These are phyloP conservation scores for Tetragonisca angustula DNA, from an alignment of 2,888 invertebrate genomes.

Conservation along the genomic window DNA sequence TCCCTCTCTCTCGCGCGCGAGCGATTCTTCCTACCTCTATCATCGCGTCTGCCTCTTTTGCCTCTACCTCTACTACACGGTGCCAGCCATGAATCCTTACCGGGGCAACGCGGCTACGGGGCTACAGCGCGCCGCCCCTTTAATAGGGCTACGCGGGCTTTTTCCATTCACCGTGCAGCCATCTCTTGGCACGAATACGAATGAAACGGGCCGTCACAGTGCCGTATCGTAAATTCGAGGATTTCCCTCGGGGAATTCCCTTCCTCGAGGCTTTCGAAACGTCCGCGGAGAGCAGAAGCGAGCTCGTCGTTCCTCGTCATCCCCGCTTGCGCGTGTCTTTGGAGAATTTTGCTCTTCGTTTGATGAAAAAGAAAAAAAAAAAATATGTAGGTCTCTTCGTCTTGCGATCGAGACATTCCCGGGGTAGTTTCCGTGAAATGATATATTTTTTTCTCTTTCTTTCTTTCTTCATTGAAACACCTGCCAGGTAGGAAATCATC, in stretches of 20 bases:
- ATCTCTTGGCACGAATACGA: slow-evolving; percentile 74
- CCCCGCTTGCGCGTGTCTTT: not conserved
- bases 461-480: slow-evolving; percentile 57
- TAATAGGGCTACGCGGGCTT: slow-evolving; percentile 84
- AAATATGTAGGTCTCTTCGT: not conserved
- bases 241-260: slow-evolving; percentile 38
- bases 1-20: slow-evolving; percentile 34
- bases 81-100: slow-evolving; percentile 84
- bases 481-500: slow-evolving; percentile 72
- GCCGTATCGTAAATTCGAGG: slow-evolving; percentile 32
- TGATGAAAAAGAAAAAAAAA: too few relatives aligned
- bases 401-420: not conserved
- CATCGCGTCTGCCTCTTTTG: slow-evolving; percentile 49
- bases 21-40: slow-evolving; percentile 37
- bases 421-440: slow-evolving; percentile 3
- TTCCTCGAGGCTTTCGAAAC: too few relatives aligned
- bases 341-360: not conserved
- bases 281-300: too few relatives aligned
- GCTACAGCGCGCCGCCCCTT: slow-evolving; percentile 81
- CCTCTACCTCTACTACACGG: slow-evolving; percentile 55
- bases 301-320: too few relatives aligned
- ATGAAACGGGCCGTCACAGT: slow-evolving; percentile 56
- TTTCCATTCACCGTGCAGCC: slow-evolving; percentile 82
- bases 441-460: slow-evolving; percentile 17
- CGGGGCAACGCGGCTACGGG: slow-evolving; percentile 75